Conservation (phyloP, 2,888 invertebrate species). For the Actias luna region DNA sequence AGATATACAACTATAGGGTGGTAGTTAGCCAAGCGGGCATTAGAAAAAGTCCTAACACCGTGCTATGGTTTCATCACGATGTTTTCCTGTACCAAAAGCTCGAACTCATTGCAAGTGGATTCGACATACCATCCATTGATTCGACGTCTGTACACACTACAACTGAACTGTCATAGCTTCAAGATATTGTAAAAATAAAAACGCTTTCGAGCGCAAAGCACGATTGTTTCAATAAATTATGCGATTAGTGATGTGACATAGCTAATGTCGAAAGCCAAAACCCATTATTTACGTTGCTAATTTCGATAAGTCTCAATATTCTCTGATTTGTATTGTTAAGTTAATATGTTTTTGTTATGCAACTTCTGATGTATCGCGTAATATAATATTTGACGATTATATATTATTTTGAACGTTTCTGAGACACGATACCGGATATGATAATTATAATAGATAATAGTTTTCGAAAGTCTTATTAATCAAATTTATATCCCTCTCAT, state of each 20-base stretch:
- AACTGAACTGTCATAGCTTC: too few species aligned
- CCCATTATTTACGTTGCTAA: background rate
- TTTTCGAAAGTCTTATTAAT: background rate
- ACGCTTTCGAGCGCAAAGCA: background rate
- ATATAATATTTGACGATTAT: background rate
- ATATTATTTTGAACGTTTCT: background rate
- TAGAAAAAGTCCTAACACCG: too few species aligned
- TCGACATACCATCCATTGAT: too few species aligned
- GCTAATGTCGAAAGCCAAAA: background rate
- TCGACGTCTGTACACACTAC: too few species aligned
- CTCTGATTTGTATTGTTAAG: slow-evolving; percentile 2
- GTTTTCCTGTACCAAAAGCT: too few species aligned
- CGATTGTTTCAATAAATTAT: background rate
- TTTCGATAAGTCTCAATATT: background rate
- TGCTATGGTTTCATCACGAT: too few species aligned
- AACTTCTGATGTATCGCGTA: background rate
- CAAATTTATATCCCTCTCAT: background rate
- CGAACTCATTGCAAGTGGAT: too few species aligned
- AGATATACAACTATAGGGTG: too few species aligned
- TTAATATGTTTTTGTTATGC: background rate
- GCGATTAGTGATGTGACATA: background rate
- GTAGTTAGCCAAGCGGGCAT: too few species aligned
- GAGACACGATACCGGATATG: background rate
- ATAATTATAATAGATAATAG: background rate
- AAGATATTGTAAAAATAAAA: background rate